A percentile compares a stretch with the other conserved stretches of the same genome.
These are phyloP conservation scores for Anthopleura sola DNA, from an alignment of 64 coral and sea anemone genomes.

Conservation along the genomic window DNA sequence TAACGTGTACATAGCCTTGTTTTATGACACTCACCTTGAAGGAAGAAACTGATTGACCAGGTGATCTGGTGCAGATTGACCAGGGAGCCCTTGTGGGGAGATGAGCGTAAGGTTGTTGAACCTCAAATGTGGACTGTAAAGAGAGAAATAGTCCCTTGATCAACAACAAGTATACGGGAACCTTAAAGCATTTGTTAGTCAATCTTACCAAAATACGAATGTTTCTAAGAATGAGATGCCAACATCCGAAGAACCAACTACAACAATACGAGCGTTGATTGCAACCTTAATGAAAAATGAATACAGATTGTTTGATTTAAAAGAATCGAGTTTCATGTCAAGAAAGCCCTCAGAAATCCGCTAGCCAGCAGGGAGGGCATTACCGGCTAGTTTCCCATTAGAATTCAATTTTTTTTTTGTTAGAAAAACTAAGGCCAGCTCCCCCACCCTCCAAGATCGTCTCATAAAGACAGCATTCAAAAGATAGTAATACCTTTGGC, in stretches of 20 bases:
- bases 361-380: no score
- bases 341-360: no score
- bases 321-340: no score
- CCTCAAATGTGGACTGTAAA: constrained; percentile 86
- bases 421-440: no score
- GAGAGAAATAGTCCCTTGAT: background rate
- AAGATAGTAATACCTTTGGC: constrained; percentile 68
- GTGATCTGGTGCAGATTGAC: constrained; percentile 49
- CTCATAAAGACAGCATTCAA: background rate
- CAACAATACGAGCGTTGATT: constrained; percentile 93
- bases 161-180: background rate
- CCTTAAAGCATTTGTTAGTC: background rate
- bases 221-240: constrained; percentile 93
- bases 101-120: constrained; percentile 95
- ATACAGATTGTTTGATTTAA: background rate
- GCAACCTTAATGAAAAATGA: constrained; percentile 45
- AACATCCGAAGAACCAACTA: constrained; percentile 94
- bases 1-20: no score
- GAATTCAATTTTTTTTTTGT: no score
- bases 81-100: constrained; percentile 77
- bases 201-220: constrained; percentile 85
- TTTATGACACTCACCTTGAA: constrained; percentile 49
- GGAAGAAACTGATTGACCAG: constrained; percentile 55
- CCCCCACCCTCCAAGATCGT: background rate
- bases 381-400: no score